Percentiles rank a stretch among this genome's conserved stretches.
Conservation (phyloP, 2,888 invertebrate species). For the Dasysyrphus tricinctus region DNA sequence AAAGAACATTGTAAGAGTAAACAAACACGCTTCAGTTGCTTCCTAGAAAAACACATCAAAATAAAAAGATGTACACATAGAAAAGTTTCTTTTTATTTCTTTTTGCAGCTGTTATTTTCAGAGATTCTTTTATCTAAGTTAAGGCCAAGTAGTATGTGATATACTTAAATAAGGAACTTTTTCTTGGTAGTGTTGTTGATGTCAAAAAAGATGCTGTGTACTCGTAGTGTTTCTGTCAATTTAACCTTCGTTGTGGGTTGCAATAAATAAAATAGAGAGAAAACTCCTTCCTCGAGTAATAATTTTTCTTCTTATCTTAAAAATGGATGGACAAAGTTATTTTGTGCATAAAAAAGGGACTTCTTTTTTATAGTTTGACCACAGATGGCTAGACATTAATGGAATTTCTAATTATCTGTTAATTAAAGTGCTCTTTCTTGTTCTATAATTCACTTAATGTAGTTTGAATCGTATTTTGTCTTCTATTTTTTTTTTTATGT, state of each 20-base stretch:
- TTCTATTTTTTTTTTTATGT: slow-evolving; percentile 7
- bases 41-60: slow-evolving; percentile 12
- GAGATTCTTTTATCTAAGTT: slow-evolving; percentile 21
- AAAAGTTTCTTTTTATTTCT: slow-evolving; percentile 4
- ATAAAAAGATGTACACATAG: not conserved
- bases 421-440: slow-evolving; percentile 18
- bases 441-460: slow-evolving; percentile 14
- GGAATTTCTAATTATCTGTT: slow-evolving; percentile 14
- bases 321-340: not conserved
- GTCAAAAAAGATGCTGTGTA: not conserved
- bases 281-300: not conserved
- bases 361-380: not conserved
- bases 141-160: slow-evolving; percentile 3
- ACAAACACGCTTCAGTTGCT: slow-evolving; percentile 11
- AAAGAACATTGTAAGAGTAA: slow-evolving; percentile 3
- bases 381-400: slow-evolving; percentile 18
- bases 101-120: slow-evolving; percentile 32
- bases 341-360: not conserved
- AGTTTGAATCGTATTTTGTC: not conserved
- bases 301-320: slow-evolving; percentile 1
- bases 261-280: slow-evolving; percentile 13
- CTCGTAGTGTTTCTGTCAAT: slow-evolving; percentile 17
- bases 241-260: slow-evolving; percentile 4
- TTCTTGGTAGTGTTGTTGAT: not conserved
- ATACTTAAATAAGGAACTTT: not conserved